A percentile compares a stretch with the other conserved stretches of the same genome.
phyloP scores from a whole-genome alignment of 2,113 vertebrate species.

The Cyanistes caeruleus region DNA sequence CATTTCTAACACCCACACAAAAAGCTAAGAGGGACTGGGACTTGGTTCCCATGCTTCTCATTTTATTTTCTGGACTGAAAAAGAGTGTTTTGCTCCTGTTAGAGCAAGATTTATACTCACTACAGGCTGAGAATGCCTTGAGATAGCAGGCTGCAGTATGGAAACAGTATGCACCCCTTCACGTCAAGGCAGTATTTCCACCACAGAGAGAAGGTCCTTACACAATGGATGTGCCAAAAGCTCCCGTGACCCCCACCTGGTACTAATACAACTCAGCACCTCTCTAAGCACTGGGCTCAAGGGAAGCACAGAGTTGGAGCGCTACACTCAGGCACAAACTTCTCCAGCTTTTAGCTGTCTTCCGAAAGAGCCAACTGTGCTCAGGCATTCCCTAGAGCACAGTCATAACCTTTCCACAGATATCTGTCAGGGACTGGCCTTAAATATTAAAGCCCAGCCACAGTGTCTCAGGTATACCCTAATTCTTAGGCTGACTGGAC shows the following conservation, averaged over 20 bases:
- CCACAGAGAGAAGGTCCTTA: not conserved
- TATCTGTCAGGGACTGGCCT: not conserved
- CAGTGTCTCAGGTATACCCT: not conserved
- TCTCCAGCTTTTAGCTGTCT: not conserved
- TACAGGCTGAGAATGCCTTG: not conserved
- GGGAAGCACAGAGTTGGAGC: not conserved
- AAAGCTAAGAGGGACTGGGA: not conserved
- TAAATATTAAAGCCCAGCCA: not conserved
- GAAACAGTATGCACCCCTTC: not conserved
- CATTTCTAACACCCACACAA: not conserved
- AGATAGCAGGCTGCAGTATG: not conserved
- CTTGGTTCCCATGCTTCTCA: not conserved
- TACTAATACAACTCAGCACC: not conserved
- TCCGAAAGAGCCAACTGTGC: not conserved
- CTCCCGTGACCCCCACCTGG: not conserved
- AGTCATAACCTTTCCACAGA: not conserved
- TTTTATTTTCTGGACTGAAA: not conserved
- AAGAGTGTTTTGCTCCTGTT: not conserved
- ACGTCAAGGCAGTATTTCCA: not conserved
- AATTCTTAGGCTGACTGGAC: not conserved
- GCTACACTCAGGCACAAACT: not conserved
- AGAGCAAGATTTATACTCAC: not conserved
- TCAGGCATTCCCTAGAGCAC: not conserved
- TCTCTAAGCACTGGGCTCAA: not conserved
- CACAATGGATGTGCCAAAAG: not conserved